phyloP scores from a whole-genome alignment of 2,797 vertebrate genomes.

The Emys orbicularis region DNA sequence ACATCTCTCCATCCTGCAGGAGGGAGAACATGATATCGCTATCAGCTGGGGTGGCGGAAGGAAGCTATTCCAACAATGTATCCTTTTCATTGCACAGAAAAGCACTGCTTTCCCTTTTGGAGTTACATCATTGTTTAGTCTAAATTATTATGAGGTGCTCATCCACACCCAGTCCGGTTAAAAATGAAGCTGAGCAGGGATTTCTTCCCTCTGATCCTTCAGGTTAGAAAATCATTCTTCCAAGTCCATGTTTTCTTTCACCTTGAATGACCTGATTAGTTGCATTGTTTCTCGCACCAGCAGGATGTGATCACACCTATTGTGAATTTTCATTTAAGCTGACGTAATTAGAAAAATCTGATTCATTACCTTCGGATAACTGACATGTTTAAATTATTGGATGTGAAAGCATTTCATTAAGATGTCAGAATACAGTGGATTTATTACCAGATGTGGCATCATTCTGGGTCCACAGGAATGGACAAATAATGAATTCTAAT shows the following conservation, averaged over 20 bases:
- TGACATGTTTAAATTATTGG: slow-evolving; percentile 23
- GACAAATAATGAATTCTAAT: slow-evolving; percentile 56
- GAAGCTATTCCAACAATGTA: slow-evolving; percentile 60
- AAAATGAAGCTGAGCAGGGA: slow-evolving; percentile 27
- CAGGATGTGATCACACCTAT: slow-evolving; percentile 18
- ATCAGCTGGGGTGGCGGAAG: slow-evolving; percentile 62
- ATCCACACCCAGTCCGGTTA: not conserved
- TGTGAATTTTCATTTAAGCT: slow-evolving; percentile 42
- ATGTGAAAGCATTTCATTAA: slow-evolving; percentile 49
- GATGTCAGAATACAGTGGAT: slow-evolving; percentile 33
- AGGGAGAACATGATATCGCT: slow-evolving; percentile 64
- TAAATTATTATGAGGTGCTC: slow-evolving; percentile 62
- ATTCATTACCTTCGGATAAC: slow-evolving; percentile 27
- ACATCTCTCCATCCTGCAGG: slow-evolving; percentile 95
- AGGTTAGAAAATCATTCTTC: slow-evolving; percentile 10
- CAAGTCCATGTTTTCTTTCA: slow-evolving; percentile 12
- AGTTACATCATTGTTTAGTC: slow-evolving; percentile 57
- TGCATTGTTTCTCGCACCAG: not conserved
- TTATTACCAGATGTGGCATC: slow-evolving; percentile 47
- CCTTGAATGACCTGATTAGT: not conserved
- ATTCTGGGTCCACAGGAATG: slow-evolving; percentile 38
- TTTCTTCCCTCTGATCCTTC: slow-evolving; percentile 16
- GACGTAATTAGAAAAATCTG: slow-evolving; percentile 61
- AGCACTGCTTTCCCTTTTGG: slow-evolving; percentile 33
- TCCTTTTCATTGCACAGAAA: slow-evolving; percentile 40